Evolutionary conservation across 2,888 invertebrate species (phyloP), one percentile per base, ranked within the genome.

Genomic region (Thecophora atra): DNA sequence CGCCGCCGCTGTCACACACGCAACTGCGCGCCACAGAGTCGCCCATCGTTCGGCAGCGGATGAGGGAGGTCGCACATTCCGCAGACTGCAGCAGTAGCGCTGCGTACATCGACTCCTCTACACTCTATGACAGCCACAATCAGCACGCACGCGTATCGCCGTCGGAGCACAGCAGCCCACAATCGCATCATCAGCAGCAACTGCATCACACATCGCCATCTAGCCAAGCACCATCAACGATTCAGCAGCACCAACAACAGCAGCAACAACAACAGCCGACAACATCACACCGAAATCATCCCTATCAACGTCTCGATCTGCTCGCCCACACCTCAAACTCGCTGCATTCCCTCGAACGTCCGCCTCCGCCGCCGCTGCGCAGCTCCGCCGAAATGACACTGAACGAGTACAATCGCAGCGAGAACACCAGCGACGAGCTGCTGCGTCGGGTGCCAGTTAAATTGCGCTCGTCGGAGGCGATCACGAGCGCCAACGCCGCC

Each of bases 361-460:
- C 76, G 54, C 74, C 76, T 4, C 71, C 77, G 54, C 74, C 76
- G 3, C 71, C 77, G 19, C 74, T 83, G 63, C 83, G 86, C 30
- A 85, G 81, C 78, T 83, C 84, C 42, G 83, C 81, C 4, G 86
- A 86, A 73, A 85, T 86, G 77, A 86, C 86, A 13, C 79, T 86
- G 56, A 86, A 86, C 73, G 86, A 86, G 76, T 86, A 86, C 76
- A 86, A 86, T 73, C 82, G 85, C 44, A 75, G 76, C 42, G 79
- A 81, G 51, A 80, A 78, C 71, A 80, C 74, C 72, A 79, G 80
- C 17, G 84, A 84, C 42, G 85, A 83, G 71, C 76, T 82, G 74
- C 73, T 86, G 70, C 79, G 85, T 17, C 81, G 84, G 30, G 81
- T 82, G 1, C 83, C 84, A 11, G 78, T 83, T n/a, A 86, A 86